These are phyloP conservation scores for Philonicus albiceps DNA, from an alignment of 2,888 invertebrate species.

Conservation along the genomic window DNA sequence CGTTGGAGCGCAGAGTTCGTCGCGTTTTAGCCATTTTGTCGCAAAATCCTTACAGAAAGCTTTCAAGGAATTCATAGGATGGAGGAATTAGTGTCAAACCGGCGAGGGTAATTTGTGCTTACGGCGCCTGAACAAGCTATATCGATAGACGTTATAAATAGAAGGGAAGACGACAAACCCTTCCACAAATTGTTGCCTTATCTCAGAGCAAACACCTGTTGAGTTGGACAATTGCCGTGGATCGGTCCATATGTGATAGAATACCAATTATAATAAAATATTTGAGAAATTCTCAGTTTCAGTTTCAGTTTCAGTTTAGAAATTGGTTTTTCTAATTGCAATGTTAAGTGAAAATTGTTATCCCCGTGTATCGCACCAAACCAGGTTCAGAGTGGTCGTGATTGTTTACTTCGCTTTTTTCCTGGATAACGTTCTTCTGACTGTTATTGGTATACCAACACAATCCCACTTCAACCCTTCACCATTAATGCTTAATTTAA, in stretches of 20 bases:
- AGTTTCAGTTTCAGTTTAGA: not conserved
- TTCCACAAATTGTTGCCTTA: constrained; percentile 58
- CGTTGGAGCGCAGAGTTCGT: not conserved
- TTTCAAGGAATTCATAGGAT: not conserved
- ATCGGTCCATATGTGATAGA: constrained; percentile 11
- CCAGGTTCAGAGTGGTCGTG: constrained; percentile 62
- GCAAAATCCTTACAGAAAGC: not conserved
- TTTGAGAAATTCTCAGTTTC: not conserved
- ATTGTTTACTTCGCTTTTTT: constrained; percentile 79
- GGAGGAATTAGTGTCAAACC: not conserved
- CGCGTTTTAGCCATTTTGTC: not conserved
- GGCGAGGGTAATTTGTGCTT: not conserved
- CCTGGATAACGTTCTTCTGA: constrained; percentile 85
- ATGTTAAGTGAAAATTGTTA: constrained; percentile 10
- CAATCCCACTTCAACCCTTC: constrained; percentile 52
- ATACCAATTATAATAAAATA: not conserved
- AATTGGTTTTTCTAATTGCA: not conserved
- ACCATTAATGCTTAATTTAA: not conserved
- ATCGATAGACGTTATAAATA: constrained; percentile 41
- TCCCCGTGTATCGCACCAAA: constrained; percentile 46
- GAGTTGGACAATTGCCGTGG: constrained; percentile 46
- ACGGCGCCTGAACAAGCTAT: not conserved
- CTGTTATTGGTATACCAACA: constrained; percentile 79
- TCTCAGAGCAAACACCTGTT: constrained; percentile 61
- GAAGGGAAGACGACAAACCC: constrained; percentile 51